Percentiles rank a stretch among this genome's conserved stretches.
Conservation (phyloP, 2,113 vertebrate genomes). For the Cheirogaleus medius region DNA sequence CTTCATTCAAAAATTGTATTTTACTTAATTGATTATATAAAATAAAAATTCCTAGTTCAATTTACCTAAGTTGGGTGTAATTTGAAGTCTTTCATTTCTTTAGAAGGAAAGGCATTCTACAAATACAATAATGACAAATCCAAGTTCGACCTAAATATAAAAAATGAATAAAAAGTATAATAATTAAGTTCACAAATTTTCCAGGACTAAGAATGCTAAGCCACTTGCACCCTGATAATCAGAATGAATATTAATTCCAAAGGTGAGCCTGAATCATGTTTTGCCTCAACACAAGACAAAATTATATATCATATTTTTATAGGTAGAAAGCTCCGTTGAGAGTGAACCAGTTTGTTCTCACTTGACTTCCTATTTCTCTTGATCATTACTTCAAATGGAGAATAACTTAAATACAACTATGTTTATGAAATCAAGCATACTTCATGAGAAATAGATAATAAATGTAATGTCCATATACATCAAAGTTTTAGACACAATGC, state of each 20-base stretch:
- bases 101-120: background rate
- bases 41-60: background rate
- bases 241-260: background rate
- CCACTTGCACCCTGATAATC: background rate
- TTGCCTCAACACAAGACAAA: background rate
- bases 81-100: background rate
- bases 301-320: background rate
- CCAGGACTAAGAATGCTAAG: background rate
- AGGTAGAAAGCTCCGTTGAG: background rate
- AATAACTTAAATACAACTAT: background rate
- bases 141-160: background rate
- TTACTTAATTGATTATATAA: background rate
- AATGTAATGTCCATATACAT: background rate
- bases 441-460: slow-evolving; percentile 1
- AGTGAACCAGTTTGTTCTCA: background rate
- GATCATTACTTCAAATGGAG: background rate
- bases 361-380: background rate
- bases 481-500: slow-evolving; percentile 2
- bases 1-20: background rate
- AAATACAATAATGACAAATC: background rate
- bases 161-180: background rate
- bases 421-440: background rate
- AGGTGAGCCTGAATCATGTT: background rate
- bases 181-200: background rate
- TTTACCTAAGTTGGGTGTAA: background rate